Conservation (phyloP, 2,888 invertebrate species). For the Prenolepis imparis region DNA sequence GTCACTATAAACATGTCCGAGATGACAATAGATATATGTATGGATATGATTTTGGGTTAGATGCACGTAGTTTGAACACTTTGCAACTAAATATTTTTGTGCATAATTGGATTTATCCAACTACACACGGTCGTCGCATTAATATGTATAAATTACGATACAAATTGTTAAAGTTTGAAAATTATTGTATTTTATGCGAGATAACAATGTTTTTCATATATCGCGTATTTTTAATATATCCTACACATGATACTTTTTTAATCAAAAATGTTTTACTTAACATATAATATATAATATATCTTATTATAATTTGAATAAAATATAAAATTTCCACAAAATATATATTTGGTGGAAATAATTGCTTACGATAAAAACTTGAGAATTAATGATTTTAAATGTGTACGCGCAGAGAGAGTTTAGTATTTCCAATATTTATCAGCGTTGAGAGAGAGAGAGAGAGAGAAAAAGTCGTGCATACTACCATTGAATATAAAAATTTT, state of each 20-base stretch:
- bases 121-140: neutral
- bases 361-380: neutral
- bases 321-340: neutral
- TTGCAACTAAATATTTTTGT: neutral
- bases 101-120: neutral
- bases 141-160: neutral
- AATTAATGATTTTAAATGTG: neutral
- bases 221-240: neutral
- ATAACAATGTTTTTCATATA: neutral
- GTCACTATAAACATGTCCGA: constrained; percentile 40
- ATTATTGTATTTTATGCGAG: neutral
- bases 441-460: too few species aligned
- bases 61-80: neutral
- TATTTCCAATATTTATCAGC: constrained; percentile 11
- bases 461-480: constrained; percentile 1
- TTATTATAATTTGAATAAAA: neutral
- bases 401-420: neutral
- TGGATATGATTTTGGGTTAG: constrained; percentile 12
- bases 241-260: neutral
- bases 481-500: constrained; percentile 26
- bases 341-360: neutral
- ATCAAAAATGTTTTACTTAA: neutral
- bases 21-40: constrained; percentile 42
- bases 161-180: neutral
- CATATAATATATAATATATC: too few species aligned